These are phyloP conservation scores for Lanius collurio DNA, from an alignment of 2,113 vertebrate species.

Conservation along the genomic window DNA sequence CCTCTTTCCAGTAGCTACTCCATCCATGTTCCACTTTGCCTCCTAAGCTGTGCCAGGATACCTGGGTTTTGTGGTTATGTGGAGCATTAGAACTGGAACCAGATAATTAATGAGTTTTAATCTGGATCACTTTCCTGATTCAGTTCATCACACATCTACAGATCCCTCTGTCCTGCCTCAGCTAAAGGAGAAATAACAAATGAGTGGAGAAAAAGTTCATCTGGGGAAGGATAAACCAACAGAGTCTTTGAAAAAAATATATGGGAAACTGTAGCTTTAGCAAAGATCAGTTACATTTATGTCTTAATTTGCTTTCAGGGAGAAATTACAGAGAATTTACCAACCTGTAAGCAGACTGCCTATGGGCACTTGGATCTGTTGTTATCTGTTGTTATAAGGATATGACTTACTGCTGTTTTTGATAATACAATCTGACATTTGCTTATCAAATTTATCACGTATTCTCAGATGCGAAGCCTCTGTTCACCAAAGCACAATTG, in stretches of 20 bases:
- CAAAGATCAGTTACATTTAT: neutral
- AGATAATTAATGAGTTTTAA: neutral
- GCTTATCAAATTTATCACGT: neutral
- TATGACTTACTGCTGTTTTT: neutral
- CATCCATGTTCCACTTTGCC: neutral
- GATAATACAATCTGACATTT: neutral
- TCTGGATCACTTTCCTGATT: neutral
- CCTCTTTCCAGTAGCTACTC: neutral
- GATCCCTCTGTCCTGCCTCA: neutral
- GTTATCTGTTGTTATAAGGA: neutral
- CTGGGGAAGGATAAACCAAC: neutral
- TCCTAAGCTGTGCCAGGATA: neutral
- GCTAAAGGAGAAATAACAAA: neutral
- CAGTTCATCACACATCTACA: neutral
- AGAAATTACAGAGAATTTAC: neutral
- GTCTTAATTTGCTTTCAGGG: neutral
- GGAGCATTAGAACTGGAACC: neutral
- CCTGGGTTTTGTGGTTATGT: neutral
- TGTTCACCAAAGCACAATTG: neutral
- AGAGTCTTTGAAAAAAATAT: neutral
- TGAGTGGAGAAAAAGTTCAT: neutral
- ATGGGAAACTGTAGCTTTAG: neutral
- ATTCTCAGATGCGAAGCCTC: neutral
- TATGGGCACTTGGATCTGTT: neutral
- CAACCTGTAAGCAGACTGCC: neutral